These are phyloP conservation scores for Nephrocerus scutellatus DNA, from an alignment of 2,888 invertebrate species.

Conservation along the genomic window DNA sequence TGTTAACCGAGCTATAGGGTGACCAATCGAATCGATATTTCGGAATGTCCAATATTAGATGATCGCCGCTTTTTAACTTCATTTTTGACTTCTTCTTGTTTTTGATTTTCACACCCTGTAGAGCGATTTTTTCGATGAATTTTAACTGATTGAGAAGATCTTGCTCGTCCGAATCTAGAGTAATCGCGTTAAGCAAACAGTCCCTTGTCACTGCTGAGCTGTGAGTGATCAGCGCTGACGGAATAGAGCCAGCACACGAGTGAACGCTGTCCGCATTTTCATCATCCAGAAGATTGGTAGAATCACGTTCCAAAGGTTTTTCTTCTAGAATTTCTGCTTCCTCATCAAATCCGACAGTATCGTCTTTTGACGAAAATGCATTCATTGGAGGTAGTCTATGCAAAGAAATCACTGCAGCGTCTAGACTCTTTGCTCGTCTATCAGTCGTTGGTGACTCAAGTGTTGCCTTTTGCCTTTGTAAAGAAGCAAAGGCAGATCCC, in stretches of 20 bases:
- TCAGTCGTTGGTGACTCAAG: slow-evolving; percentile 67
- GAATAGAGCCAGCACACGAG: slow-evolving; percentile 47
- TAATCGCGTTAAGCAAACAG: slow-evolving; percentile 46
- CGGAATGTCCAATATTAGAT: slow-evolving; percentile 46
- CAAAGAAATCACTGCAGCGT: slow-evolving; percentile 74
- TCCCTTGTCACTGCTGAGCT: slow-evolving; percentile 37
- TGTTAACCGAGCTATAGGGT: slow-evolving; percentile 46
- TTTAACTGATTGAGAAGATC: slow-evolving; percentile 52
- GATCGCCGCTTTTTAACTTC: slow-evolving; percentile 45
- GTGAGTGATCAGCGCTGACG: slow-evolving; percentile 39
- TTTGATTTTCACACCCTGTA: slow-evolving; percentile 47
- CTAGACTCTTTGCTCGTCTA: slow-evolving; percentile 74
- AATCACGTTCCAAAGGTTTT: slow-evolving; percentile 48
- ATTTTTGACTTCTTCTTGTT: slow-evolving; percentile 46
- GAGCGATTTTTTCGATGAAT: slow-evolving; percentile 46
- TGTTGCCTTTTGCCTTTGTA: slow-evolving; percentile 70
- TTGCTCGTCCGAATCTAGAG: slow-evolving; percentile 55
- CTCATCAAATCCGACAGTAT: slow-evolving; percentile 72
- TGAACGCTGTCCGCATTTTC: slow-evolving; percentile 50
- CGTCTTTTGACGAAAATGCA: slow-evolving; percentile 83
- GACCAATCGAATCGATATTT: slow-evolving; percentile 47
- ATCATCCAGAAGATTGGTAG: slow-evolving; percentile 50
- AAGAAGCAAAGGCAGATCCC: slow-evolving; percentile 68
- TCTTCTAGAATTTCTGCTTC: slow-evolving; percentile 58
- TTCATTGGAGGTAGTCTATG: slow-evolving; percentile 74